These are phyloP conservation scores for Lycaon pictus DNA, from an alignment of 2,113 vertebrate genomes.

Conservation along the genomic window DNA sequence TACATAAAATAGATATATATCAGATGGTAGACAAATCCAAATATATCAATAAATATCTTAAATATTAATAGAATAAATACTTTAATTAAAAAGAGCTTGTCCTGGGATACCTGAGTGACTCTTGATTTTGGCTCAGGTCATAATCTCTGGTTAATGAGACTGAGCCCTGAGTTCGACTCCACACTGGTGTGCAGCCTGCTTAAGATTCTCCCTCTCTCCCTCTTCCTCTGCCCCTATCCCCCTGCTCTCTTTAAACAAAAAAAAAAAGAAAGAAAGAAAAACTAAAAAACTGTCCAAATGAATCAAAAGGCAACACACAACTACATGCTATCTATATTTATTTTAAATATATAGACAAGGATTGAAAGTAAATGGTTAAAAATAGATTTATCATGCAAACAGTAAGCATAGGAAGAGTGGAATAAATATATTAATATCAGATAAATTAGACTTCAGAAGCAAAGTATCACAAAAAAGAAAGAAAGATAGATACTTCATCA, in stretches of 20 bases:
- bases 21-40: background rate
- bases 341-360: background rate
- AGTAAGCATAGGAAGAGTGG: background rate
- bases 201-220: background rate
- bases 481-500: background rate
- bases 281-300: background rate
- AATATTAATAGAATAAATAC: background rate
- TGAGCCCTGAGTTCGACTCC: background rate
- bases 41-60: background rate
- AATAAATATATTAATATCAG: constrained; percentile 30
- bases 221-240: background rate
- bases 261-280: background rate
- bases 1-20: background rate
- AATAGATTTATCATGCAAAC: background rate
- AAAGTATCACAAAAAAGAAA: constrained; percentile 2
- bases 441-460: constrained; percentile 11
- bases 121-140: background rate
- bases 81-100: background rate
- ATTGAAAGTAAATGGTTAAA: constrained; percentile 28
- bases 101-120: background rate
- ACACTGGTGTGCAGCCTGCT: background rate
- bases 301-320: constrained; percentile 9
- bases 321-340: background rate
- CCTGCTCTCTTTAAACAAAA: background rate
- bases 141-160: background rate